Evolutionary conservation across 64 coral and sea anemone genomes (phyloP).

Genomic region (Platygyra sinensis): DNA sequence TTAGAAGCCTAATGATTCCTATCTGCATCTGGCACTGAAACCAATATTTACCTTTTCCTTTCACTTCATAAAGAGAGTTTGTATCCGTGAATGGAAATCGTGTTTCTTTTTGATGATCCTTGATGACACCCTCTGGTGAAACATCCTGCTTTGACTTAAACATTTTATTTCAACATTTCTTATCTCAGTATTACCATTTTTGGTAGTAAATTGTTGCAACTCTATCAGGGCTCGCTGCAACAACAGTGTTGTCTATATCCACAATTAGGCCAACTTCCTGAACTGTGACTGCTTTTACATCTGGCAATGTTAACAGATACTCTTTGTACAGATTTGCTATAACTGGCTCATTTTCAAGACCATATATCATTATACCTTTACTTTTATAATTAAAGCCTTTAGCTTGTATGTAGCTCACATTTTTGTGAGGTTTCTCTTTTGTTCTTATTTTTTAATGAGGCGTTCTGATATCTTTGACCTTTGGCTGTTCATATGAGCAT

Average conservation of each 20-base stretch:
- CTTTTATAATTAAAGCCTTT: neutral
- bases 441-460: neutral
- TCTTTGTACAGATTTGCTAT: neutral
- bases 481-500: constrained; percentile 1
- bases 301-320: neutral
- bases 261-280: constrained; percentile 9
- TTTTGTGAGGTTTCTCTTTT: neutral
- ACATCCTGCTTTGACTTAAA: constrained; percentile 1
- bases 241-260: constrained; percentile 2
- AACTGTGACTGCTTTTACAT: neutral
- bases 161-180: constrained; percentile 22
- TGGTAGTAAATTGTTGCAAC: neutral
- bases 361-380: neutral
- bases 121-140: neutral
- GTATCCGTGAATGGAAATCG: neutral
- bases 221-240: constrained; percentile 26
- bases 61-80: neutral
- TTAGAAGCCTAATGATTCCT: neutral
- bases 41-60: constrained; percentile 16
- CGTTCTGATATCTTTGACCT: neutral
- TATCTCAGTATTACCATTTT: neutral
- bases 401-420: neutral
- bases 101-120: constrained; percentile 6
- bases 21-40: constrained; percentile 29
- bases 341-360: neutral